Percentiles rank a stretch among this genome's conserved stretches.
phyloP scores from a whole-genome alignment of 2,888 invertebrate species.

The Ormyrus thymus region DNA sequence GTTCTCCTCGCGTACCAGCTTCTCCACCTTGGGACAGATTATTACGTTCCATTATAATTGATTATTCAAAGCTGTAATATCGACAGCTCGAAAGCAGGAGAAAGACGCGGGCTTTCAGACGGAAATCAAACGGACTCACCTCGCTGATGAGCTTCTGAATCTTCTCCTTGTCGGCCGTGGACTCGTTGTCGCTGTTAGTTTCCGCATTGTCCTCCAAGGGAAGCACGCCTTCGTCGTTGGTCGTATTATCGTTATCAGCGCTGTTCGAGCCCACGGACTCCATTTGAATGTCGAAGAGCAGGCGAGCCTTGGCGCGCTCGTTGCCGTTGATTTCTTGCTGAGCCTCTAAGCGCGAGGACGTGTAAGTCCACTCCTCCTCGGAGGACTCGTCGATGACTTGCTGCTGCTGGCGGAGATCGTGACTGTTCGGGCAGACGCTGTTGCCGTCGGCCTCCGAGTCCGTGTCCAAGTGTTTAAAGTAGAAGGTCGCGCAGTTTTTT shows the following conservation, averaged over 20 bases:
- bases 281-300: constrained; percentile 63
- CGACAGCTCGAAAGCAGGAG: background rate
- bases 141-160: constrained; percentile 86
- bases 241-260: constrained; percentile 30
- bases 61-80: background rate
- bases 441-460: constrained; percentile 84
- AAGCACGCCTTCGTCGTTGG: constrained; percentile 4
- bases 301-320: constrained; percentile 58
- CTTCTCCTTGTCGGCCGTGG: constrained; percentile 78
- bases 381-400: constrained; percentile 76
- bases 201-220: constrained; percentile 57
- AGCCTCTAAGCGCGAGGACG: constrained; percentile 49
- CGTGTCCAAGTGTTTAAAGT: constrained; percentile 91
- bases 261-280: no score
- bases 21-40: constrained; percentile 78
- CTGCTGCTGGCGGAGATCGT: constrained; percentile 1
- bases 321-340: constrained; percentile 20
- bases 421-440: constrained; percentile 65
- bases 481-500: constrained; percentile 89
- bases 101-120: background rate
- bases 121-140: constrained; percentile 43
- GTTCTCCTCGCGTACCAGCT: constrained; percentile 82
- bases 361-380: constrained; percentile 84
- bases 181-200: constrained; percentile 75
- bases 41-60: no score